phyloP scores from a whole-genome alignment of 1,140 invertebrate genomes.

The Dendroctonus valens region DNA sequence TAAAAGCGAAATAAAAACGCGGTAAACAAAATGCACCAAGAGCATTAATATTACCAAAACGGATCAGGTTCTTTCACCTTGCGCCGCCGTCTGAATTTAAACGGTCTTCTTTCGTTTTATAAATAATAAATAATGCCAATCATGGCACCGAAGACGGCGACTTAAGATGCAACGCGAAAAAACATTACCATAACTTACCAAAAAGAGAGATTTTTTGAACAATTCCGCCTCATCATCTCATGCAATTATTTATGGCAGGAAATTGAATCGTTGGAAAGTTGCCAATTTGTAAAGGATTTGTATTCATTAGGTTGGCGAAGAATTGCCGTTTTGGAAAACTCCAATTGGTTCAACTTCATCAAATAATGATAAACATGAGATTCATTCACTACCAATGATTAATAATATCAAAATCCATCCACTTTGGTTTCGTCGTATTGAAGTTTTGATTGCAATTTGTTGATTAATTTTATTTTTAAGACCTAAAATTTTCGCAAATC shows the following conservation, averaged over 20 bases:
- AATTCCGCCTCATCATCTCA: constrained; percentile 14
- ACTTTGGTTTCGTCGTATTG: no score
- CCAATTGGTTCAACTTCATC: no score
- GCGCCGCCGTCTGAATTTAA: constrained; percentile 16
- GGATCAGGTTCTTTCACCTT: constrained; percentile 24
- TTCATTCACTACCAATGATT: no score
- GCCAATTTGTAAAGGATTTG: constrained; percentile 3
- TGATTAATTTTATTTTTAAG: no score
- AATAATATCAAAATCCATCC: no score
- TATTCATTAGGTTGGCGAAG: background rate
- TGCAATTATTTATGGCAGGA: constrained; percentile 14
- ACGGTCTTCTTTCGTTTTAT: constrained; percentile 20
- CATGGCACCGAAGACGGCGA: constrained; percentile 21
- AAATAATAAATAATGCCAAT: constrained; percentile 30
- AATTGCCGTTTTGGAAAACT: no score
- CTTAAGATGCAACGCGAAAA: constrained; percentile 12
- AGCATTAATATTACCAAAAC: constrained; percentile 15
- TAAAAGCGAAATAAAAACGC: background rate
- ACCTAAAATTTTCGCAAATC: no score
- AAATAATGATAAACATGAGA: no score
- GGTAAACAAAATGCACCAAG: background rate
- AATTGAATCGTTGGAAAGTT: constrained; percentile 11
- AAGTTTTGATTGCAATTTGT: no score
- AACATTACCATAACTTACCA: constrained; percentile 23
- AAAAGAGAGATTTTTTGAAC: constrained; percentile 28